Evolutionary conservation across 2,113 vertebrate genomes (phyloP).

Genomic region (Myotis yumanensis): DNA sequence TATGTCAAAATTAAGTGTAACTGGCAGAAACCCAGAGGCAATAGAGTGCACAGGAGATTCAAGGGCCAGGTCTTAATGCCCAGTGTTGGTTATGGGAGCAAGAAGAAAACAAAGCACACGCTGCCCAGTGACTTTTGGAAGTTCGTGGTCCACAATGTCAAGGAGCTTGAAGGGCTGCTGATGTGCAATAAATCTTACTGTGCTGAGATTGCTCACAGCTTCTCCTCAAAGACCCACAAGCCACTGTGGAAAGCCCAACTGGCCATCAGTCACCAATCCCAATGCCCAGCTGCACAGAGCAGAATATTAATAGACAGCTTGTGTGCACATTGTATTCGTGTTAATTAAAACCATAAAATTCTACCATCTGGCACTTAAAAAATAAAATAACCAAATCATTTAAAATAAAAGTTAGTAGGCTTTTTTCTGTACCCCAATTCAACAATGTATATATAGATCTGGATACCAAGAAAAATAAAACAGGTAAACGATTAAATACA

Average conservation of each 20-base stretch:
- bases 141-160: background rate
- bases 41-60: background rate
- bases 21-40: background rate
- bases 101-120: background rate
- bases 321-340: background rate
- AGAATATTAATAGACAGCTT: background rate
- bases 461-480: background rate
- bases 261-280: background rate
- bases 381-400: background rate
- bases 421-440: conserved; percentile 10
- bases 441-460: background rate
- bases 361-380: background rate
- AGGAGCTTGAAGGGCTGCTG: background rate
- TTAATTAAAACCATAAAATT: background rate
- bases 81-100: background rate
- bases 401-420: conserved; percentile 25
- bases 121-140: background rate
- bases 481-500: background rate
- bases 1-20: background rate
- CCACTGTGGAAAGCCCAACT: background rate
- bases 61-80: background rate
- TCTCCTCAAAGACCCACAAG: background rate
- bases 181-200: background rate
- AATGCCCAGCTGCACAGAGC: background rate
- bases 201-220: background rate